Conservation (phyloP, 2,888 invertebrate genomes). For the Lasioglossum vierecki region DNA sequence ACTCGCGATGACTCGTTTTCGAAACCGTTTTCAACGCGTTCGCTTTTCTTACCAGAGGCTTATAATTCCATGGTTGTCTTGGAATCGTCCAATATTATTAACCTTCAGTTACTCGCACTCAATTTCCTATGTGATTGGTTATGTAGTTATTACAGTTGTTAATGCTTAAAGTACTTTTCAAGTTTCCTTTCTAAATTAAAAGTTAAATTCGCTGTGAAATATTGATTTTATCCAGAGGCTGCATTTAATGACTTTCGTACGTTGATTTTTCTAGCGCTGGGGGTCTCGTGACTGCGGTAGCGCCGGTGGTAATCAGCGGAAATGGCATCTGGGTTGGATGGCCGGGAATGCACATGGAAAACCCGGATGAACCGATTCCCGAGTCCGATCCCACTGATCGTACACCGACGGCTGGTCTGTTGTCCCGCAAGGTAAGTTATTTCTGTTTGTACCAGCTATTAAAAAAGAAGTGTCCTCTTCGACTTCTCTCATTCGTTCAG, state of each 20-base stretch:
- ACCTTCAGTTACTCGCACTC: too few species aligned
- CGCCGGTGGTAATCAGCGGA: slow-evolving; percentile 94
- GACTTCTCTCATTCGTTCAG: too few species aligned
- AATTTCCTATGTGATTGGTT: too few species aligned
- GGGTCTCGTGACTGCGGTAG: slow-evolving; percentile 95
- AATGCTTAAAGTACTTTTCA: too few species aligned
- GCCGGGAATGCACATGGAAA: slow-evolving; percentile 93
- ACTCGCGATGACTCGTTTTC: not conserved
- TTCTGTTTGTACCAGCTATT: not conserved
- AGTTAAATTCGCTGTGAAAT: not conserved
- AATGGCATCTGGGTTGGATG: slow-evolving; percentile 96
- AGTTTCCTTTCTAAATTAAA: too few species aligned
- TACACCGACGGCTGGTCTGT: slow-evolving; percentile 93
- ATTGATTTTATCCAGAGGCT: not conserved
- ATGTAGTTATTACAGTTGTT: too few species aligned
- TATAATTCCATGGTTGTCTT: not conserved
- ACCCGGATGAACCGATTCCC: slow-evolving; percentile 91
- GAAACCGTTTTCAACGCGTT: not conserved
- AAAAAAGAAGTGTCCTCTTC: not conserved
- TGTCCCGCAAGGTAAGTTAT: slow-evolving; percentile 90
- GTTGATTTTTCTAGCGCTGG: slow-evolving; percentile 88
- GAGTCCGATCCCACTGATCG: slow-evolving; percentile 94
- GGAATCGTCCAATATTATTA: too few species aligned
- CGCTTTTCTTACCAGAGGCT: not conserved
- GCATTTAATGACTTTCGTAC: not conserved